Conservation (phyloP, 2,113 vertebrate species). For the Perca schrenkii region DNA sequence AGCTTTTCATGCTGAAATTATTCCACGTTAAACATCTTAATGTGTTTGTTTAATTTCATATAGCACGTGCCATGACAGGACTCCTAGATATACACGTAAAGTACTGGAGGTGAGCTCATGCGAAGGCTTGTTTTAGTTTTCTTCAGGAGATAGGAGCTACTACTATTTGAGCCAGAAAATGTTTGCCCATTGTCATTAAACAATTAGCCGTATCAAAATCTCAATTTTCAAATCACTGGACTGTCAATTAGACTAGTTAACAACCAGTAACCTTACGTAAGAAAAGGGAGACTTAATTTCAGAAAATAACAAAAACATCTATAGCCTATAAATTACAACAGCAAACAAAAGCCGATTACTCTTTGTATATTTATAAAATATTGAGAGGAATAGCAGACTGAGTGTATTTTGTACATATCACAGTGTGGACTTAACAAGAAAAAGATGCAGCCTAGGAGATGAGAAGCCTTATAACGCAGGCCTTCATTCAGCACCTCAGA, state of each 20-base stretch:
- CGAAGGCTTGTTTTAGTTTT: conserved; percentile 15
- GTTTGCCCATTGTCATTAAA: neutral
- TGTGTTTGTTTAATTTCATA: conserved; percentile 80
- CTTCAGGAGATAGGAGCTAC: neutral
- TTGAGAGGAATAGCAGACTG: neutral
- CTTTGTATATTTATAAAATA: neutral
- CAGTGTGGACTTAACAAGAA: neutral
- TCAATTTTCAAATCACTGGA: conserved; percentile 37
- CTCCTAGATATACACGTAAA: conserved; percentile 26
- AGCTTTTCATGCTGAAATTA: conserved; percentile 83
- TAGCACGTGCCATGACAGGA: conserved; percentile 56
- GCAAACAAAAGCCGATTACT: conserved; percentile 90
- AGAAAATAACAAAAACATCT: conserved; percentile 1
- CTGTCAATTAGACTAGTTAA: conserved; percentile 14
- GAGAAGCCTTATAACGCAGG: conserved; percentile 33
- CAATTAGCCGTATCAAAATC: conserved; percentile 31
- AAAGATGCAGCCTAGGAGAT: neutral
- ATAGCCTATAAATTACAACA: conserved; percentile 50
- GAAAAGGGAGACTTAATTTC: neutral
- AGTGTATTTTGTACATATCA: neutral
- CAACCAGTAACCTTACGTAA: neutral
- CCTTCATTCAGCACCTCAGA: conserved; percentile 72
- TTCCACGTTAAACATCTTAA: conserved; percentile 81
- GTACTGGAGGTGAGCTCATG: conserved; percentile 6
- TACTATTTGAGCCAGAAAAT: conserved; percentile 23